A percentile compares a stretch with the other conserved stretches of the same genome.
phyloP scores from a whole-genome alignment of 2,113 vertebrate genomes.

The Heloderma charlesbogerti region DNA sequence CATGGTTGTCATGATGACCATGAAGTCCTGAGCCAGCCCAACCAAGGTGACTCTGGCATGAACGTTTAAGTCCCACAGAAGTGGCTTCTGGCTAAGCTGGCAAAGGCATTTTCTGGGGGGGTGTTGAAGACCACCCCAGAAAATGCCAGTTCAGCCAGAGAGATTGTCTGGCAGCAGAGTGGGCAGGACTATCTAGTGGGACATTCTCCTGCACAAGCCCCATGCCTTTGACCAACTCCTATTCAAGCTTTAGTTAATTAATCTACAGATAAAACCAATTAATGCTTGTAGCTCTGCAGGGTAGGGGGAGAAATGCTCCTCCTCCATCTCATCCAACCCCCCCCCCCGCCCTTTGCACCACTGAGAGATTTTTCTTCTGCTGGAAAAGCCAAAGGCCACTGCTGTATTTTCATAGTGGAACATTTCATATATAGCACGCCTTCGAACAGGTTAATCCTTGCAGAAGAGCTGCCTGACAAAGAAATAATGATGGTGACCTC shows the following conservation, averaged over 20 bases:
- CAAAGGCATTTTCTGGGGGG: no score
- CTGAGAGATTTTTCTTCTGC: conserved; percentile 5
- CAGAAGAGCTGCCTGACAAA: background rate
- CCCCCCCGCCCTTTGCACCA: background rate
- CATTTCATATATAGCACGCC: conserved; percentile 37
- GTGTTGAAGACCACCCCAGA: no score
- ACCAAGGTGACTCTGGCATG: no score
- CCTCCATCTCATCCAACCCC: conserved; percentile 13
- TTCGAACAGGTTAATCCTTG: conserved; percentile 40
- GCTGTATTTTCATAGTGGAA: conserved; percentile 41
- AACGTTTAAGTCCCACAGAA: no score
- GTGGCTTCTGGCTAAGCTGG: no score
- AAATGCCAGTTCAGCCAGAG: no score
- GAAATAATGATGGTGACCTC: conserved; percentile 45
- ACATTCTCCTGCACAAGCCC: background rate
- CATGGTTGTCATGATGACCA: no score
- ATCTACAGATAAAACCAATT: background rate
- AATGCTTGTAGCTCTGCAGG: background rate
- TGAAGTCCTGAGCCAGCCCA: no score
- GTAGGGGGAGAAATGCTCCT: background rate
- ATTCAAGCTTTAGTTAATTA: background rate
- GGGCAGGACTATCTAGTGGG: background rate
- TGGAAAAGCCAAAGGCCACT: conserved; percentile 45
- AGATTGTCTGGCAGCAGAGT: no score
- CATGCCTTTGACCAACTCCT: background rate